Conservation (phyloP, 1,140 invertebrate genomes). For the Zaprionus vittiger region DNA sequence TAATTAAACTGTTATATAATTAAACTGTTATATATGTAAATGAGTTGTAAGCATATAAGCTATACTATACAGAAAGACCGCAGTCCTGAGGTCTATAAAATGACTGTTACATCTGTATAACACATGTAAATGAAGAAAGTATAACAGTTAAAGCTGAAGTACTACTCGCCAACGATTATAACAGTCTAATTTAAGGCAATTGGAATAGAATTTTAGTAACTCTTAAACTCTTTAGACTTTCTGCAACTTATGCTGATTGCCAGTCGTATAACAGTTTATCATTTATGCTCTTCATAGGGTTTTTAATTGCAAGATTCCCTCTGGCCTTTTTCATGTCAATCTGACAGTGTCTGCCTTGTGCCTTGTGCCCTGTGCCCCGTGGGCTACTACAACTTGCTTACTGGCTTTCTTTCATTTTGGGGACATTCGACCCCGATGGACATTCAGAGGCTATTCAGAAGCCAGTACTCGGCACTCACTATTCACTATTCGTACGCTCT, state of each 20-base stretch:
- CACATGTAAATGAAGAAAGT: no score
- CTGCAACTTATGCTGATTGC: no score
- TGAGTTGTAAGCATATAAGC: no score
- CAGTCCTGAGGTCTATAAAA: no score
- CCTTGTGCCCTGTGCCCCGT: background rate
- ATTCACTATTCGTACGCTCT: constrained; percentile 3
- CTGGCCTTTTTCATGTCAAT: background rate
- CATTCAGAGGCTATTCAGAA: background rate
- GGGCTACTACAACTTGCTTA: background rate
- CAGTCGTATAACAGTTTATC: background rate
- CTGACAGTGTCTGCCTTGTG: background rate
- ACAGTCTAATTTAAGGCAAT: no score
- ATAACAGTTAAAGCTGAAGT: no score
- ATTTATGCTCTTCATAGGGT: background rate
- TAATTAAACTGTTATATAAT: no score
- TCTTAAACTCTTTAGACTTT: background rate
- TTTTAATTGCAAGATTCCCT: background rate
- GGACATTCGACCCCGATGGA: constrained; percentile 1
- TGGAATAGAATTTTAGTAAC: no score
- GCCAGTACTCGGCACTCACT: background rate
- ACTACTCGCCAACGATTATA: no score
- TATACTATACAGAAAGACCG: no score
- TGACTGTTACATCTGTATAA: no score
- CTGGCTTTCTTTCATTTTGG: background rate
- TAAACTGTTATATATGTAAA: no score